phyloP scores from a whole-genome alignment of 1,140 invertebrate species.

The Nylanderia fulva region DNA sequence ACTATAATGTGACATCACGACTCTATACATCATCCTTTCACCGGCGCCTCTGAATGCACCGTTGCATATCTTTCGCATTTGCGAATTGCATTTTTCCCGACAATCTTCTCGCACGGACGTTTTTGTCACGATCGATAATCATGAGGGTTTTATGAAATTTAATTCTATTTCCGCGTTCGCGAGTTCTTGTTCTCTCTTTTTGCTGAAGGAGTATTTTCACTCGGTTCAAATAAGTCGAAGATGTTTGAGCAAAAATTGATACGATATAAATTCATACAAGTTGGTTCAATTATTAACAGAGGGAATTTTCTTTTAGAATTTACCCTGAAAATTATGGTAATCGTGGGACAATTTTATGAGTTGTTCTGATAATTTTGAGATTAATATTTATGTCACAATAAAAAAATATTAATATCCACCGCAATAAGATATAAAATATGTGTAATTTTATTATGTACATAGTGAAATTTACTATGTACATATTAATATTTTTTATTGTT shows the following conservation, averaged over 20 bases:
- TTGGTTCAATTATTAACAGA: too few relatives aligned
- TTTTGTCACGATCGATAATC: background rate
- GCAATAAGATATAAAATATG: too few relatives aligned
- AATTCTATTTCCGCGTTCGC: background rate
- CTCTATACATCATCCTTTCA: conserved; percentile 4
- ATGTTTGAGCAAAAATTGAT: background rate
- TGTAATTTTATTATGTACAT: too few relatives aligned
- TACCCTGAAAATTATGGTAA: too few relatives aligned
- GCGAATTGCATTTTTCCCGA: background rate
- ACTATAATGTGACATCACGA: background rate
- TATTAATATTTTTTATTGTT: too few relatives aligned
- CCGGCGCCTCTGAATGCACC: background rate
- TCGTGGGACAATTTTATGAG: too few relatives aligned
- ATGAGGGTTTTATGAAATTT: background rate
- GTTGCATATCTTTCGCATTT: conserved; percentile 18
- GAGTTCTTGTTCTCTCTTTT: too few relatives aligned
- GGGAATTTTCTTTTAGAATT: too few relatives aligned
- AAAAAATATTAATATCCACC: too few relatives aligned
- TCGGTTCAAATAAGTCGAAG: background rate
- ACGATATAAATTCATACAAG: background rate
- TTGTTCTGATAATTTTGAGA: too few relatives aligned
- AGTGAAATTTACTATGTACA: too few relatives aligned
- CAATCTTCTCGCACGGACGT: background rate
- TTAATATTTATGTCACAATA: too few relatives aligned
- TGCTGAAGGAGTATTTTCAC: background rate